phyloP scores from a whole-genome alignment of 1,140 invertebrate species.

The Drosophila eugracilis region DNA sequence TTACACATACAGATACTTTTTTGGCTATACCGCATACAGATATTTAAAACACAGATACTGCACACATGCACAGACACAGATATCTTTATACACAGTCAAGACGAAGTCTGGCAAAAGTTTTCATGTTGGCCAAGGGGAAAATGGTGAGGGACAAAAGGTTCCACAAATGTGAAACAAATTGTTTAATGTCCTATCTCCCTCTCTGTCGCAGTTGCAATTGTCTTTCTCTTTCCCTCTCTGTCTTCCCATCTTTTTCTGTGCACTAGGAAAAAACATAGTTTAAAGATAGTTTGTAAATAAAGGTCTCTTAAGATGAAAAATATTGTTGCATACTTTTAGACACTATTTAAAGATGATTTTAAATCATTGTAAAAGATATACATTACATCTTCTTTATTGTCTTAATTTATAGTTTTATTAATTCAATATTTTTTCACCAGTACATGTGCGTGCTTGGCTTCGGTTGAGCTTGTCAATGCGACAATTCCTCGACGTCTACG shows the following conservation, averaged over 20 bases:
- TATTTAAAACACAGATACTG: conserved; percentile 11
- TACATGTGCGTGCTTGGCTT: conserved; percentile 36
- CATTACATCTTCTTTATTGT: not conserved
- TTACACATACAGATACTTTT: conserved; percentile 9
- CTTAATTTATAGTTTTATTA: accelerated
- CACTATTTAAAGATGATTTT: too few relatives aligned
- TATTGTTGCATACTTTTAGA: not conserved
- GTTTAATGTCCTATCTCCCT: conserved; percentile 47
- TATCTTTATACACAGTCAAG: conserved; percentile 16
- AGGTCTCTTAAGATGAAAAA: too few relatives aligned
- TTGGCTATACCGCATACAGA: conserved; percentile 5
- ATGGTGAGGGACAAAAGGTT: conserved; percentile 36
- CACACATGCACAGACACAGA: conserved; percentile 19
- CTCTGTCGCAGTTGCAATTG: conserved; percentile 12
- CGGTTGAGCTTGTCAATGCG: conserved; percentile 50
- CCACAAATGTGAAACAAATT: conserved; percentile 63
- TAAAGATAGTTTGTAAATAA: too few relatives aligned
- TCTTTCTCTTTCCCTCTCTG: not conserved
- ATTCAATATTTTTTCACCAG: not conserved
- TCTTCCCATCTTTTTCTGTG: not conserved
- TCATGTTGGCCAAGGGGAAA: conserved; percentile 22
- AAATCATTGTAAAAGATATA: not conserved
- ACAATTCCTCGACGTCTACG: conserved; percentile 36
- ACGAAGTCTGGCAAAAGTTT: conserved; percentile 50
- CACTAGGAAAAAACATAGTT: not conserved